These are phyloP conservation scores for Imbricaverruca yamaguchii DNA, from an alignment of 2,888 invertebrate genomes.

Conservation along the genomic window DNA sequence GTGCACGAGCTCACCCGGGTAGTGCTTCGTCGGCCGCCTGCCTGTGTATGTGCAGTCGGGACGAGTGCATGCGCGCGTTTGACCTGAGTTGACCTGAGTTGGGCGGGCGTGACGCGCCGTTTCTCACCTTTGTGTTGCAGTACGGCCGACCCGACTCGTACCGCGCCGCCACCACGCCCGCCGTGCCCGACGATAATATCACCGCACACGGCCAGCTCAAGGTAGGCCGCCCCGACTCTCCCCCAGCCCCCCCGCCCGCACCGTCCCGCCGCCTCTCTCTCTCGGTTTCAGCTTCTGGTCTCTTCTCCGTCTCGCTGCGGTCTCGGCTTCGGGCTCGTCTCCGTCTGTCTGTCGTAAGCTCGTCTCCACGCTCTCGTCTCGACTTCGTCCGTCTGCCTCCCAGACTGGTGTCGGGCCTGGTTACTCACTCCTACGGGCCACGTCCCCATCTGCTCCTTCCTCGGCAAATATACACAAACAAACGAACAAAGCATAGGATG, in stretches of 20 bases:
- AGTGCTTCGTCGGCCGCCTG: neutral
- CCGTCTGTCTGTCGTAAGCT: too few species aligned
- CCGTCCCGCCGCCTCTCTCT: neutral
- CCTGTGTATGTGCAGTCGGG: neutral
- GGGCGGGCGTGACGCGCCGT: slow-evolving; percentile 23
- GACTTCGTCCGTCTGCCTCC: too few species aligned
- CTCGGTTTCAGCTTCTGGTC: neutral
- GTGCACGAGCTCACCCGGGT: neutral
- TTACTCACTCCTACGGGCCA: too few species aligned
- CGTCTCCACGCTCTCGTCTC: too few species aligned
- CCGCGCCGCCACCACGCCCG: slow-evolving; percentile 89
- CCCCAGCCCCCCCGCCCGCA: neutral
- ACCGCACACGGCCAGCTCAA: slow-evolving; percentile 88
- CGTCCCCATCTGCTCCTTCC: too few species aligned
- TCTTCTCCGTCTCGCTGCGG: neutral
- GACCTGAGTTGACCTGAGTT: neutral
- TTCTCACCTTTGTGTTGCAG: slow-evolving; percentile 50
- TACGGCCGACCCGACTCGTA: slow-evolving; percentile 95
- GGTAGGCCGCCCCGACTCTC: slow-evolving; percentile 49
- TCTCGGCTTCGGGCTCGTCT: too few species aligned
- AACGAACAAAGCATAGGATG: too few species aligned
- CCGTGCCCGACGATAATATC: slow-evolving; percentile 89
- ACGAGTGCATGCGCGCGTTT: neutral
- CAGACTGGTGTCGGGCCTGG: too few species aligned
- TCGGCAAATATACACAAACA: too few species aligned